A percentile compares a stretch with the other conserved stretches of the same genome.
phyloP scores from a whole-genome alignment of 2,888 invertebrate genomes.

The Calephelis perditalis region DNA sequence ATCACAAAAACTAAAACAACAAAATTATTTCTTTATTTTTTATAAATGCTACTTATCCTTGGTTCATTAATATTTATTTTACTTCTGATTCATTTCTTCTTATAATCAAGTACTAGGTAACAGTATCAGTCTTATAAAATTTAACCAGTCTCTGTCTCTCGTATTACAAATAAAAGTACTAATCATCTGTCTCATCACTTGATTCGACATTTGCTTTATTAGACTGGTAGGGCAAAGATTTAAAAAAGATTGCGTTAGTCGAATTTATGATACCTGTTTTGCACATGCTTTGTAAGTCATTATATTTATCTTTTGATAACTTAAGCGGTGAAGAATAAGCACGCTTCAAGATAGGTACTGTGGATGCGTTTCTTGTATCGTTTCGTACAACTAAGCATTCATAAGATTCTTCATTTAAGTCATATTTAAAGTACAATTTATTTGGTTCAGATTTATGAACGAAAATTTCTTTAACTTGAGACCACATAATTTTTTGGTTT shows the following conservation, averaged over 20 bases:
- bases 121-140: no score
- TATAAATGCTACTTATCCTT: no score
- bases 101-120: no score
- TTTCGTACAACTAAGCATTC: slow-evolving; percentile 6
- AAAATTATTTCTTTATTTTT: no score
- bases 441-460: slow-evolving; percentile 14
- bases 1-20: no score
- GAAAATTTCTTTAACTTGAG: slow-evolving; percentile 17
- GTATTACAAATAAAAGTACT: no score
- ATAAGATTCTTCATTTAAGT: slow-evolving; percentile 13
- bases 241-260: not conserved
- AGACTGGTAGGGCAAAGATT: not conserved
- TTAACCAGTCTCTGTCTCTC: no score
- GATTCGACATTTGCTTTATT: not conserved
- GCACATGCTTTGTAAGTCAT: slow-evolving; percentile 3
- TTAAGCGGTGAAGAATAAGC: slow-evolving; percentile 4
- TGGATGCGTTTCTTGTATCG: slow-evolving; percentile 1
- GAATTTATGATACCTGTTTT: not conserved
- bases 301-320: slow-evolving; percentile 6
- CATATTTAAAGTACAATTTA: slow-evolving; percentile 17
- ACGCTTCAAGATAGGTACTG: not conserved
- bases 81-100: no score
- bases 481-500: slow-evolving; percentile 14
- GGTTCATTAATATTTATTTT: no score
- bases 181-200: not conserved